A percentile compares a stretch with the other conserved stretches of the same genome.
Conservation (phyloP, 2,888 invertebrate genomes). For the Nomada ferruginata region DNA sequence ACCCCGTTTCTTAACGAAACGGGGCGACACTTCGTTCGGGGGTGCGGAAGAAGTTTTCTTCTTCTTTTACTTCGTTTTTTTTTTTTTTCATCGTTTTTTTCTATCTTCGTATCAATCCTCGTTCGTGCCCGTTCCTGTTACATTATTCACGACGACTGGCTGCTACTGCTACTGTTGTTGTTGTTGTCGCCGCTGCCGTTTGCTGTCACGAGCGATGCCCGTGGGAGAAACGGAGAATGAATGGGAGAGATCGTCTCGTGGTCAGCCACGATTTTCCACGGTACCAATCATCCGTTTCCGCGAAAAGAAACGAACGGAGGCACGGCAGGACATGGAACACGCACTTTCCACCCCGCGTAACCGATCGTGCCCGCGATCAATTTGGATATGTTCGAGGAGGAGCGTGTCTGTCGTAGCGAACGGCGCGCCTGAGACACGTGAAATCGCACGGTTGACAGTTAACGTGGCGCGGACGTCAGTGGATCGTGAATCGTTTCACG, state of each 20-base stretch:
- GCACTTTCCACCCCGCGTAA: conserved; percentile 41
- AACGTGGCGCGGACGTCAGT: conserved; percentile 48
- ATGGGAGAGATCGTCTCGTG: neutral
- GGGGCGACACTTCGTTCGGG: conserved; percentile 8
- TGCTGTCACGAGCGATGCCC: conserved; percentile 47
- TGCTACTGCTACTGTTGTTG: conserved; percentile 49
- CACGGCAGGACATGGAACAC: conserved; percentile 56
- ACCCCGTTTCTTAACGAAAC: neutral
- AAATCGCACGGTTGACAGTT: conserved; percentile 62
- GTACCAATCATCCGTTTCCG: neutral
- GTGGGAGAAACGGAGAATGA: conserved; percentile 7
- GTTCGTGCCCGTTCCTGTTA: conserved; percentile 35
- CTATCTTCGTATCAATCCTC: neutral
- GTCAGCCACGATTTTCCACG: conserved; percentile 19
- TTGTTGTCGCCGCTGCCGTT: conserved; percentile 52
- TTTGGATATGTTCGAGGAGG: conserved; percentile 16
- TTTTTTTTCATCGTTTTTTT: too few species aligned
- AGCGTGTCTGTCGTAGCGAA: conserved; percentile 14
- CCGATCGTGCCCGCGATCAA: conserved; percentile 20
- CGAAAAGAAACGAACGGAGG: neutral
- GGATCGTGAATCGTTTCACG: conserved; percentile 47
- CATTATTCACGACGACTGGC: conserved; percentile 23
- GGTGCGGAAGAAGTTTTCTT: conserved; percentile 40
- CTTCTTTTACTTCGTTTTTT: neutral
- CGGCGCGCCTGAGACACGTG: conserved; percentile 55